These are phyloP conservation scores for Heteromurus nitidus DNA, from an alignment of 2,888 invertebrate species.

Conservation along the genomic window DNA sequence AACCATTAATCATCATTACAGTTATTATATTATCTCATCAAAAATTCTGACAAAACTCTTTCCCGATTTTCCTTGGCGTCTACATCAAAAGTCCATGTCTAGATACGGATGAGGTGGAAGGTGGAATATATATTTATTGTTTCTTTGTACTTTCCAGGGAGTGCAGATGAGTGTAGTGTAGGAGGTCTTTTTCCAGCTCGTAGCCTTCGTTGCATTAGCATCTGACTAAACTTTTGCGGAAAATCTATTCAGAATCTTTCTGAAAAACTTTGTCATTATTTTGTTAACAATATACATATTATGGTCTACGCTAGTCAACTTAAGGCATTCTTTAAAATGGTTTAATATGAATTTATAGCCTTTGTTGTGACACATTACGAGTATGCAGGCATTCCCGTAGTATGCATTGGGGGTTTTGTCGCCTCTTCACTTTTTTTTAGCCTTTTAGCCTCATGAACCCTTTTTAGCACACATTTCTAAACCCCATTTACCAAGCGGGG, in stretches of 20 bases:
- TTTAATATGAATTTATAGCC: neutral
- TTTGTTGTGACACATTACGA: neutral
- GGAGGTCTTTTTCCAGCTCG: no score
- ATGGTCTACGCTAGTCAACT: neutral
- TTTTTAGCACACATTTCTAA: neutral
- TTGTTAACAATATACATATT: neutral
- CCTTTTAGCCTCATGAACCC: no score
- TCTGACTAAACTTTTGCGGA: no score
- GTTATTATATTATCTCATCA: neutral
- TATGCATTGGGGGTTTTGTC: neutral
- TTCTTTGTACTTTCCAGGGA: neutral
- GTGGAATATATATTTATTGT: neutral
- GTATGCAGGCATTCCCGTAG: neutral
- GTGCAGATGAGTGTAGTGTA: no score
- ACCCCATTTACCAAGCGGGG: neutral
- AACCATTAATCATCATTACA: neutral
- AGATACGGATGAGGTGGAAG: no score
- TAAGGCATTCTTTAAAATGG: neutral
- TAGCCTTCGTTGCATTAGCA: no score
- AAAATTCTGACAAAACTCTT: neutral
- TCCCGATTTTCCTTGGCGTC: neutral
- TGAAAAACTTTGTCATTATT: neutral
- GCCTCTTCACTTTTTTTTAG: neutral
- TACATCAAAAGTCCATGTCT: no score
- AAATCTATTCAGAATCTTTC: no score